Percentiles rank a stretch among this genome's conserved stretches.
These are phyloP conservation scores for Lapara coniferarum DNA, from an alignment of 2,888 invertebrate species.

Conservation along the genomic window DNA sequence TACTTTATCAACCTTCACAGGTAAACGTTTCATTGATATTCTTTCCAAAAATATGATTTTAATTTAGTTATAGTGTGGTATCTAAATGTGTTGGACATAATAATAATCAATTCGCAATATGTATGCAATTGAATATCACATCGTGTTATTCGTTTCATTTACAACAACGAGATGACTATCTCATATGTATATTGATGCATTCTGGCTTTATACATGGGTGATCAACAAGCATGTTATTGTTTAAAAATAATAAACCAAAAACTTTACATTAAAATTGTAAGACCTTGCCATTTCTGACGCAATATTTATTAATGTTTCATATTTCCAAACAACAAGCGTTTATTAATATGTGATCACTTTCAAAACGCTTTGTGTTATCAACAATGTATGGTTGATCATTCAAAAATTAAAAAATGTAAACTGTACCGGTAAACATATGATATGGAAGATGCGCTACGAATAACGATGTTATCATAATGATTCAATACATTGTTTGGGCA, in stretches of 20 bases:
- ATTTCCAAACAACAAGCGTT: not conserved
- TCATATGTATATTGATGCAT: too few species aligned
- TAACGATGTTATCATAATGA: conserved; percentile 48
- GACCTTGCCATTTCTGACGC: not conserved
- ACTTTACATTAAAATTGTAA: not conserved
- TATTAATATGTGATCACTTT: not conserved
- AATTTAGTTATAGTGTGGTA: too few species aligned
- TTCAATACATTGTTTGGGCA: conserved; percentile 49
- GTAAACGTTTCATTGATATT: too few species aligned
- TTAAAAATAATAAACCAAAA: not conserved
- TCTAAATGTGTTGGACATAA: too few species aligned
- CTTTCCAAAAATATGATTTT: too few species aligned
- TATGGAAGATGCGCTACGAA: conserved; percentile 11
- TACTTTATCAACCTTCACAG: too few species aligned
- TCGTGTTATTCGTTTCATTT: not conserved
- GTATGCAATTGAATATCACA: too few species aligned
- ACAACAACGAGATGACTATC: not conserved
- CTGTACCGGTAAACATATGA: not conserved
- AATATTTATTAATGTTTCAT: conserved; percentile 5
- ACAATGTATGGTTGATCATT: not conserved
- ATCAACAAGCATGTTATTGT: not conserved
- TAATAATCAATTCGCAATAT: too few species aligned
- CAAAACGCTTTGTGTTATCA: not conserved
- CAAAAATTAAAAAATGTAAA: not conserved
- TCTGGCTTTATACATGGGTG: not conserved